phyloP scores from a whole-genome alignment of 2,113 vertebrate species.

The Brienomyrus longianalis region DNA sequence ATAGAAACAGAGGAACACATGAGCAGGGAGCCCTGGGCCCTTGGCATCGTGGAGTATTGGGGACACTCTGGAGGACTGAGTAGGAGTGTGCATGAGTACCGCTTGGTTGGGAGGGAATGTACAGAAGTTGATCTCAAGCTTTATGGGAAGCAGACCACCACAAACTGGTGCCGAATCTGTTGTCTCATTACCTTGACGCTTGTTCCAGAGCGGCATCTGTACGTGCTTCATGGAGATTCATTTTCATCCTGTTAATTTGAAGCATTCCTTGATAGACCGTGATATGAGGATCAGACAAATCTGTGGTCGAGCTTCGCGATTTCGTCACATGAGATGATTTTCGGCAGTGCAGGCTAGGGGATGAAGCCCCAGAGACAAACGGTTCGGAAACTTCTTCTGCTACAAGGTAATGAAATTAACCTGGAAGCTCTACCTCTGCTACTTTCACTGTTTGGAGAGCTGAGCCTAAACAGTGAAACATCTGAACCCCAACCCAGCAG shows the following conservation, averaged over 20 bases:
- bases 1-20: slow-evolving; percentile 54
- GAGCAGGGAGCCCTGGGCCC: slow-evolving; percentile 54
- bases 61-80: slow-evolving; percentile 43
- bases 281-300: background rate
- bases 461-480: background rate
- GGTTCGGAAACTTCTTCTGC: background rate
- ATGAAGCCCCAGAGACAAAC: background rate
- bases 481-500: background rate
- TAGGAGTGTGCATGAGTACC: slow-evolving; percentile 20
- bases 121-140: slow-evolving; percentile 16
- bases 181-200: background rate
- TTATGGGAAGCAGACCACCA: slow-evolving; percentile 30
- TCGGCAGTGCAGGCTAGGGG: background rate
- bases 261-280: background rate
- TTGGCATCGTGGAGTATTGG: slow-evolving; percentile 52
- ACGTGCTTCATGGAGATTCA: background rate
- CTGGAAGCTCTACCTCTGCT: background rate
- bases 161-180: background rate
- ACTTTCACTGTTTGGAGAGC: background rate
- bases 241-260: background rate
- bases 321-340: background rate
- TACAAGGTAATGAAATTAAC: background rate
- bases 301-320: background rate
- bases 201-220: background rate
- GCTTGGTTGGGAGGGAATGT: background rate